Evolutionary conservation across 2,888 invertebrate genomes (phyloP).

Genomic region (Tetranychus piercei): DNA sequence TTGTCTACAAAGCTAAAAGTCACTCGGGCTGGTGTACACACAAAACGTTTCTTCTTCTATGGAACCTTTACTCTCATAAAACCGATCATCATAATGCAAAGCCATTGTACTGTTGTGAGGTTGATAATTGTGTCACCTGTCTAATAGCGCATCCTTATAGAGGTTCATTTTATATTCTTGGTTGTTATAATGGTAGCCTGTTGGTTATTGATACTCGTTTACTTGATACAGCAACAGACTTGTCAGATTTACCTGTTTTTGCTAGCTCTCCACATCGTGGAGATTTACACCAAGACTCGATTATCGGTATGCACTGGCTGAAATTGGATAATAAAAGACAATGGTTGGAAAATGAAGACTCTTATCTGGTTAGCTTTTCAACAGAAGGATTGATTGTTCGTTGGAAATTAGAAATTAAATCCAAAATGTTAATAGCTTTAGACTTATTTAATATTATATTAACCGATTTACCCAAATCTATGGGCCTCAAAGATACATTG

Average conservation of each 20-base stretch:
- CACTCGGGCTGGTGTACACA: neutral
- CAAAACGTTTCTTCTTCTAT: neutral
- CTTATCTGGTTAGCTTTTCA: neutral
- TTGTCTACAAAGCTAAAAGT: neutral
- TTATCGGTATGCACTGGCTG: neutral
- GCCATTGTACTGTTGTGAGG: neutral
- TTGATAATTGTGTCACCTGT: neutral
- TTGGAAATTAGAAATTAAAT: neutral
- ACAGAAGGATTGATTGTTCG: neutral
- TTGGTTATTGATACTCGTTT: slow-evolving; percentile 4
- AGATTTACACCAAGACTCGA: neutral
- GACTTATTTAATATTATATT: neutral
- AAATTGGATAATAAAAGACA: neutral
- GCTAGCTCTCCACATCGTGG: neutral
- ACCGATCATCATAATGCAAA: neutral
- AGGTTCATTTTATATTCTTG: neutral
- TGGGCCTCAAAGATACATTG: neutral
- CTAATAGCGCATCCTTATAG: neutral
- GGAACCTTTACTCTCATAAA: neutral
- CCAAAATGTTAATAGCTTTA: neutral
- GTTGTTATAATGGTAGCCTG: neutral
- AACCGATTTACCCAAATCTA: neutral
- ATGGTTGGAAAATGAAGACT: neutral
- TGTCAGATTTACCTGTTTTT: neutral
- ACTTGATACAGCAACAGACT: neutral